Evolutionary conservation across 2,888 invertebrate genomes (phyloP).

Genomic region (Dryadula phaetusa): DNA sequence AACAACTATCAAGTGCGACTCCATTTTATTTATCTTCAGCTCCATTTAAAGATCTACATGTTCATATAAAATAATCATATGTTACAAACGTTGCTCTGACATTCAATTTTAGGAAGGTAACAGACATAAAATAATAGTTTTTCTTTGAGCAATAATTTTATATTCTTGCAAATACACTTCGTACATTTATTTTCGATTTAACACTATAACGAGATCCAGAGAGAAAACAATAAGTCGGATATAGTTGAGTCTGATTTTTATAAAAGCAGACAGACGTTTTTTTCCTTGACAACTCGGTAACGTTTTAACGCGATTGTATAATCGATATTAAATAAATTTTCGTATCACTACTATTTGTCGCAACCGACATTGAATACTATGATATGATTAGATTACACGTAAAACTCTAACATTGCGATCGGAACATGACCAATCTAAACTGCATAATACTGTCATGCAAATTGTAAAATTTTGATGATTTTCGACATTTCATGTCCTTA

Average conservation of each 20-base stretch:
- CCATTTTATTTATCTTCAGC: conserved; percentile 71
- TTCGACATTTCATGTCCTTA: conserved; percentile 78
- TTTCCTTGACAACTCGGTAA: conserved; percentile 30
- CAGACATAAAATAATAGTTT: conserved; percentile 55
- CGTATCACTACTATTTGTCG: conserved; percentile 35
- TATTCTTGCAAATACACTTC: conserved; percentile 40
- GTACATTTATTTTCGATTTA: conserved; percentile 14
- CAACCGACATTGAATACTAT: conserved; percentile 52
- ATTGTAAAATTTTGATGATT: conserved; percentile 49
- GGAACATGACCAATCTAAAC: conserved; percentile 40
- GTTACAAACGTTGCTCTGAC: conserved; percentile 55
- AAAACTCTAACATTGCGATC: conserved; percentile 61
- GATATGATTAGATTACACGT: conserved; percentile 69
- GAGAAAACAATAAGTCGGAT: conserved; percentile 3
- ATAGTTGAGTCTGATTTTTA: conserved; percentile 15
- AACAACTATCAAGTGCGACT: conserved; percentile 62
- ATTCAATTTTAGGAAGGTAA: conserved; percentile 63
- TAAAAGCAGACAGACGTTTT: conserved; percentile 11
- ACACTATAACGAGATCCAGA: conserved; percentile 48
- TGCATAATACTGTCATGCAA: conserved; percentile 69
- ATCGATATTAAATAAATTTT: conserved; percentile 29
- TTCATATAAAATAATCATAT: conserved; percentile 54
- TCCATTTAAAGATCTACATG: conserved; percentile 61
- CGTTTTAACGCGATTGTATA: conserved; percentile 26
- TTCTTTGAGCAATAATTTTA: conserved; percentile 69